These are phyloP conservation scores for Cydia splendana DNA, from an alignment of 1,140 invertebrate species.

Conservation along the genomic window DNA sequence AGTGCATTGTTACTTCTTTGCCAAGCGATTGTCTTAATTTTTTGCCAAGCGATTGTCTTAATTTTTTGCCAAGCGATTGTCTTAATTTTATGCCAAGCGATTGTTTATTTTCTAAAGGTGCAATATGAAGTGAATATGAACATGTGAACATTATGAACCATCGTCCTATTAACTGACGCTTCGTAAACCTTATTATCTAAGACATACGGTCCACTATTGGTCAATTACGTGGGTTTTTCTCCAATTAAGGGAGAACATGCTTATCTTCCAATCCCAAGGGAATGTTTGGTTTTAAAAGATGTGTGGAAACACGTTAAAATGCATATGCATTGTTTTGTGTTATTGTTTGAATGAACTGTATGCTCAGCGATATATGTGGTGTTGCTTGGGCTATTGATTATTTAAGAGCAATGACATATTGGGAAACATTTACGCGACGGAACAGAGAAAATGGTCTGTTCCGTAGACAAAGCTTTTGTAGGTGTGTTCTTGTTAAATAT, in stretches of 20 bases:
- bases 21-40: not conserved
- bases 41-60: not conserved
- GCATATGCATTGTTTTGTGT: not conserved
- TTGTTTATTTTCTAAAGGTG: not conserved
- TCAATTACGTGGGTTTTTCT: too few species aligned
- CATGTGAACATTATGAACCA: too few species aligned
- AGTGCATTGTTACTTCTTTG: not conserved
- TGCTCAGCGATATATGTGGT: not conserved
- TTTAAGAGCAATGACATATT: not conserved
- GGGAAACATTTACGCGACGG: too few species aligned
- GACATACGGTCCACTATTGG: too few species aligned
- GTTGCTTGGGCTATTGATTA: not conserved
- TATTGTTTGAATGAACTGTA: conserved; percentile 22
- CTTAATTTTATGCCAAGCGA: not conserved
- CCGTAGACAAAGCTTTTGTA: too few species aligned
- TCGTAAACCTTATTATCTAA: too few species aligned
- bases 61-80: not conserved
- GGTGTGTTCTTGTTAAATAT: too few species aligned
- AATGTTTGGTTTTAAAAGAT: not conserved
- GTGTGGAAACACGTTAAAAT: not conserved
- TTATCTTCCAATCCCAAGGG: not conserved
- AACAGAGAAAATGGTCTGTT: too few species aligned
- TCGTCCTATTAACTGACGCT: too few species aligned
- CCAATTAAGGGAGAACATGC: too few species aligned
- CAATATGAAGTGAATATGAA: not conserved